Evolutionary conservation across 2,888 invertebrate genomes (phyloP).

Genomic region (Lasioglossum zephyrum): DNA sequence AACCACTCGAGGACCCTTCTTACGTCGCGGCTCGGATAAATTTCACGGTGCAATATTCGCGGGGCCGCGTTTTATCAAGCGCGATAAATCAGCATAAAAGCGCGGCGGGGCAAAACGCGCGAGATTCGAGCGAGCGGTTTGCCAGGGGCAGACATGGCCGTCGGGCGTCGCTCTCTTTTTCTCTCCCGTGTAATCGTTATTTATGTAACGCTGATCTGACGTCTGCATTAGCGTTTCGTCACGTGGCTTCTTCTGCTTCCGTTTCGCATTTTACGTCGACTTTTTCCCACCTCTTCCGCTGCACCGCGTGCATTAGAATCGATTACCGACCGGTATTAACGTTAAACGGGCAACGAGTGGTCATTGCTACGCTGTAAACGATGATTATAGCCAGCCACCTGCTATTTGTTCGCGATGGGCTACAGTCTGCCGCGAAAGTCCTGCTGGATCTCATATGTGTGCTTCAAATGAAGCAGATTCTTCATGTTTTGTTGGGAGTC

Average conservation of each 20-base stretch:
- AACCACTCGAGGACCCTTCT: conserved; percentile 31
- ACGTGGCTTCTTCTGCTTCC: conserved; percentile 37
- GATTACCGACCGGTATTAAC: background rate
- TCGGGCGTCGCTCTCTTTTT: conserved; percentile 24
- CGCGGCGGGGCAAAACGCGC: conserved; percentile 41
- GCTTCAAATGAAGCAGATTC: background rate
- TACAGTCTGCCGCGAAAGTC: background rate
- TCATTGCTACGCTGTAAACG: background rate
- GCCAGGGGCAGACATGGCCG: conserved; percentile 21
- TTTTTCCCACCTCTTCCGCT: background rate
- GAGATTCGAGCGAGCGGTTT: conserved; percentile 44
- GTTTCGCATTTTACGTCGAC: background rate
- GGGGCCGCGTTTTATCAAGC: conserved; percentile 68
- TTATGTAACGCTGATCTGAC: conserved; percentile 71
- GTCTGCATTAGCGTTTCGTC: conserved; percentile 71
- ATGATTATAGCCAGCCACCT: background rate
- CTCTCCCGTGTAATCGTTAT: conserved; percentile 71
- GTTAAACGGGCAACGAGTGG: background rate
- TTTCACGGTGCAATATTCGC: conserved; percentile 66
- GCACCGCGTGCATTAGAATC: background rate
- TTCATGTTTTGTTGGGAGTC: background rate
- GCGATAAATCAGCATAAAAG: conserved; percentile 76
- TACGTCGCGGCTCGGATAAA: conserved; percentile 50
- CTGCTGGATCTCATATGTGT: background rate
- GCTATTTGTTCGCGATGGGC: background rate